Base-by-base conservation (phyloP, 2,113 vertebrate genomes). In the Antennarius striatus region DNA sequence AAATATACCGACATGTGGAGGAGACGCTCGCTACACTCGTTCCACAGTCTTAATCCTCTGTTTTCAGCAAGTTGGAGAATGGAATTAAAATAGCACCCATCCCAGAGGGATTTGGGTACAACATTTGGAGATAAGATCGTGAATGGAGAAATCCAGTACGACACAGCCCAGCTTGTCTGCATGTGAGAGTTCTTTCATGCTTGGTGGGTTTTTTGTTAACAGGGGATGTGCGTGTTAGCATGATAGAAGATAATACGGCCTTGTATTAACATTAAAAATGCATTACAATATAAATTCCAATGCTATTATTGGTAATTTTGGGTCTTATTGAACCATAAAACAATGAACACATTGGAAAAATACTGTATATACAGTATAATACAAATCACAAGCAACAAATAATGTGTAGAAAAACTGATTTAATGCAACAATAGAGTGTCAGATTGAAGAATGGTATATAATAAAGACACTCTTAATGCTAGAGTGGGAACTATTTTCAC, bases 21-120 rank as follows among this genome's bases (percentile, higher is more conserved):
- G 28, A 62, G 17, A 55, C 12, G 62, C 53, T 56, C 30, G 10
- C 32, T 22, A 49, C 55, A 75, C 63, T 49, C 9, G 6, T 55
- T 56, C 52, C 53, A 51, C 69, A 40, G 49, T 28, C 67, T 73
- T 85, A 86, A 87, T 80, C 79, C 75, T 69, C 28, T 0, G 1
- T 82, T 90, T 88, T 89, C 81, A 85, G 71, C 75, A 77, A 45
- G 66, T 71, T 62, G 55, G 52, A 63, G 63, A 74, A 58, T 61
- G 71, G 80, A 80, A 82, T 85, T 71, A 71, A 75, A 80, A 75
- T 63, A 78, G 60, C 39, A 0, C 6, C 56, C 51, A 42, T 63
- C 58, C 70, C 68, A 32, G 57, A 22, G 51, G 53, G 60, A 75
- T 65, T 71, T 10, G 43, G 59, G 28, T 57, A 42, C 57, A 65